Base-by-base conservation (phyloP, 2,797 vertebrate genomes). In the Phoxinus dragarum region DNA sequence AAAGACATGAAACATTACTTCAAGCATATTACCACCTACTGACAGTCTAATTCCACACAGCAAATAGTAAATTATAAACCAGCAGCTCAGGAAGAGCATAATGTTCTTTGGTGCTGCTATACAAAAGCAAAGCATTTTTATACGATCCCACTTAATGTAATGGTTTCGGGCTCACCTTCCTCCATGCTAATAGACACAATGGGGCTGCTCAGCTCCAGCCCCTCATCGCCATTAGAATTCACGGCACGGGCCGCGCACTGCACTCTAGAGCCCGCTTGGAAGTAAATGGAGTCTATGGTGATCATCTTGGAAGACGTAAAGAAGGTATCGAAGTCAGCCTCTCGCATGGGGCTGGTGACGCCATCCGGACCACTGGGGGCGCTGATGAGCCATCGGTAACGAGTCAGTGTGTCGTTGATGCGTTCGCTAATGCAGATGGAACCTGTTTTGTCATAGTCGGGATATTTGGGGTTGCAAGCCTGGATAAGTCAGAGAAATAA, bases 241-340 rank as follows among this genome's bases (percentile, higher is more conserved):
- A 98, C 97, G 0, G 98, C 98, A 4, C 98, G 95, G 34, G 98
- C 97, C 0, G 95, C 96, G 5, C 98, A 99, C 90, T 97, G 98
- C 44, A 99, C 96, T 86, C 97, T 92, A 75, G 97, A 98, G 69
- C 98, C 97, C 0, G 97, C 95, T 88, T 98, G 97, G 89, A 98
- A 99, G 94, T 99, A 99, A 90, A 99, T 94, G 38, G 98, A 98
- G 91, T 99, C 98, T 5, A 99, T 84, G 0, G 97, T 96, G 91
- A 99, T 97, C 91, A 95, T 96, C 94, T 98, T 99, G 84, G 97
- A 97, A 11, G 98, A 98, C 0, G 98, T 98, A 84, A 98, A 98
- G 93, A 98, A 99, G 23, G 98, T 99, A 91, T 99, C 96, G 17
- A 97, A 97, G 93, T 98, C 97, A 84, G 96, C 95, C 90, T 98